Base-by-base conservation (phyloP, 2,797 vertebrate species). In the Choloepus didactylus region DNA sequence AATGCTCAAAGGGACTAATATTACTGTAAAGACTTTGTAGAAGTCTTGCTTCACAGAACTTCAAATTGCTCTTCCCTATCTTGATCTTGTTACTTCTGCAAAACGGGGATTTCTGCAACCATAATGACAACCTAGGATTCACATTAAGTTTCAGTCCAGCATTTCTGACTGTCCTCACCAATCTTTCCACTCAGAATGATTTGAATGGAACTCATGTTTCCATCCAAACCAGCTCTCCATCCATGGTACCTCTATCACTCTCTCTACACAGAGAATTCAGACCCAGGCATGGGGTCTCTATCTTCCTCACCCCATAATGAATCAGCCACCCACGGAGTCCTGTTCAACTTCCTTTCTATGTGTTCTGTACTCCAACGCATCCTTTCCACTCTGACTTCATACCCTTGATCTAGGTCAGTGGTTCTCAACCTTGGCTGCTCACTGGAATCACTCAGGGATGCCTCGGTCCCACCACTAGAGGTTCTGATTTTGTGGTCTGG, bases 1-100 rank as follows among this genome's bases (percentile, higher is more conserved):
- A 62, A 35, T 0, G 2, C 19, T 0, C 0, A 1, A 49, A 38
- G 23, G 29, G 35, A 29, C 29, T 2, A 35, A 23, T 5, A 8
- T 31, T 1, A 7, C 2, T 10, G 27, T 59, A 27, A 46, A 60
- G 41, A 60, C 72, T 5, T 14, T 31, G 29, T 31, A 79, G 31
- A 49, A 14, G n/a, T 56, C 51, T 56, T 15, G 35, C 6, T 19
- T 35, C 60, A 31, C 14, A 10, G 2, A 23, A 49, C 31, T 80
- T 73, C 18, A 5, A 27, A 15, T 2, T 27, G 44, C 2, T 51
- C 35, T 23, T 67, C 46, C 29, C 44, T 41, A 19, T 51, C 54
- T 31, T 10, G 29, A 62, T 59, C 83, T 51, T 19, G 41, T 56
- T 49, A 38, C 19, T 25, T 51, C n/a, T 27, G n/a, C 29, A 41